These are phyloP conservation scores for Sternotherus odoratus DNA, from an alignment of 2,797 vertebrate species.

Conservation along the genomic window DNA sequence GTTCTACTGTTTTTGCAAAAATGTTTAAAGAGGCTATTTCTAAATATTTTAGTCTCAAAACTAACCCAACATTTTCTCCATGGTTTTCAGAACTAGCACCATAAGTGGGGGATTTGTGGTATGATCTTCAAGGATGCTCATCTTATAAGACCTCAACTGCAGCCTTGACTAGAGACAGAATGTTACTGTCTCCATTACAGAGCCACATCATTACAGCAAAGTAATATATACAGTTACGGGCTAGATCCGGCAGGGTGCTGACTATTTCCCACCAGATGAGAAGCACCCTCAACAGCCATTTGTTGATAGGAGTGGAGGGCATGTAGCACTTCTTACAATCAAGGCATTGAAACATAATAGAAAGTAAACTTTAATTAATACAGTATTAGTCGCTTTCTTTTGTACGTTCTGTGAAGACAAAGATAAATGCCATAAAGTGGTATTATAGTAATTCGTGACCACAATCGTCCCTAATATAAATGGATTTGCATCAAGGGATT, in stretches of 20 bases:
- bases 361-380: not conserved
- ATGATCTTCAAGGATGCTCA: not conserved
- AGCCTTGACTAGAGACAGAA: not conserved
- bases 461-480: not conserved
- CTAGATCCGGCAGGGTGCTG: not conserved
- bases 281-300: not conserved
- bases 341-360: not conserved
- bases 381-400: not conserved
- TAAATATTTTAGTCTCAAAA: not conserved
- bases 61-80: not conserved
- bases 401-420: not conserved
- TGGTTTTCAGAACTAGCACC: not conserved
- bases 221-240: not conserved
- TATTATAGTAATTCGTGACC: not conserved
- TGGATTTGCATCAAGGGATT: not conserved
- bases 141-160: fast-evolving
- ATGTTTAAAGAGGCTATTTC: not conserved
- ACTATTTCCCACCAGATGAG: not conserved
- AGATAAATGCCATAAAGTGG: not conserved
- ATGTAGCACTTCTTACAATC: not conserved
- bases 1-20: not conserved
- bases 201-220: fast-evolving
- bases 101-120: not conserved
- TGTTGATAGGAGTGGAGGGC: not conserved
- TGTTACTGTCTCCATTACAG: fast-evolving